Conservation (phyloP, 2,113 vertebrate genomes). For the Leucopsar rothschildi region DNA sequence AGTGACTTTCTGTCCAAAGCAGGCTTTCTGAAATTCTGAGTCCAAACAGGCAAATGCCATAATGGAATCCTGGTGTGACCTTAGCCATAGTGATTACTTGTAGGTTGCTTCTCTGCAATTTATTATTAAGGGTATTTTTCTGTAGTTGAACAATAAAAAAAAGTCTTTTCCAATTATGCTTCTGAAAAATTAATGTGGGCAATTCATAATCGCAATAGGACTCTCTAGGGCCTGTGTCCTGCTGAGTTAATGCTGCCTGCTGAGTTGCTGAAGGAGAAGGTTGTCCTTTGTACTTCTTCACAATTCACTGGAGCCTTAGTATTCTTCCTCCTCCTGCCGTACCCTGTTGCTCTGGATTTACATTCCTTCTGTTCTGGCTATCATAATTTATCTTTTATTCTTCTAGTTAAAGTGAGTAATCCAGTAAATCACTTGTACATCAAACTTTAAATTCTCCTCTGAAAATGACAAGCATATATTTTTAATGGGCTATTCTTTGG, state of each 20-base stretch:
- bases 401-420: neutral
- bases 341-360: conserved; percentile 12
- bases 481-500: neutral
- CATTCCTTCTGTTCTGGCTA: neutral
- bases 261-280: neutral
- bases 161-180: neutral
- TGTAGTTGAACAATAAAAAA: neutral
- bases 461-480: neutral
- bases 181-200: conserved; percentile 25
- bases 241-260: conserved; percentile 23
- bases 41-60: neutral
- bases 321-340: neutral
- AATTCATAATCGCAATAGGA: neutral
- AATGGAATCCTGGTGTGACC: neutral
- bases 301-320: neutral
- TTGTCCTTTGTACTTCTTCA: conserved; percentile 42
- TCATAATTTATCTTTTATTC: conserved; percentile 27
- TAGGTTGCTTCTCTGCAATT: neutral
- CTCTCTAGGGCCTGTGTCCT: neutral
- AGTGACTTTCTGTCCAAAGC: neutral
- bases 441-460: neutral
- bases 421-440: neutral
- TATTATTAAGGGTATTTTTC: neutral
- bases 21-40: neutral
- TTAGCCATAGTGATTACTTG: neutral